These are phyloP conservation scores for Phrynosoma platyrhinos DNA, from an alignment of 2,113 vertebrate genomes.

Conservation along the genomic window DNA sequence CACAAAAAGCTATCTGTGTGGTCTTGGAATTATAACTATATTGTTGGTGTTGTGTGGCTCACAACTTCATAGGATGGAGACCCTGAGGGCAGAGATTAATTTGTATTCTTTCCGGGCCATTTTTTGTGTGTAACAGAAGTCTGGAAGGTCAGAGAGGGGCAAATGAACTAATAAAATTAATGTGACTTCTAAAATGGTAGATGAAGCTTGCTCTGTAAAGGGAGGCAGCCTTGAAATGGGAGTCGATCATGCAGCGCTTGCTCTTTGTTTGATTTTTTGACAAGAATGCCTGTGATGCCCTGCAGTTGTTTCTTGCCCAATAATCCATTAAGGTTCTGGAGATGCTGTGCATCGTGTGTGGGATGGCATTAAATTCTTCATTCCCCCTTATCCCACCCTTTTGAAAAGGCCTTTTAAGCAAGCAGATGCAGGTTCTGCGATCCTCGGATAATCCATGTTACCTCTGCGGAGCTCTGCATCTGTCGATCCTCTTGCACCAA, in stretches of 20 bases:
- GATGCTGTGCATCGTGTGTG: background rate
- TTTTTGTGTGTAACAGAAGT: background rate
- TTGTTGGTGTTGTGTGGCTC: background rate
- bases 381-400: background rate
- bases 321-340: conserved; percentile 12
- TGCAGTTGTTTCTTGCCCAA: background rate
- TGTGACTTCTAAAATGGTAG: background rate
- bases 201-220: background rate
- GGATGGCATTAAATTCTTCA: background rate
- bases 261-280: conserved; percentile 3
- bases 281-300: conserved; percentile 1
- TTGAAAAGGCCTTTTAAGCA: background rate
- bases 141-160: background rate
- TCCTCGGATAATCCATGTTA: conserved; percentile 1
- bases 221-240: background rate
- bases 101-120: background rate
- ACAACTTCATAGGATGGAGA: too few species aligned
- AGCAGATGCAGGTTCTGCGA: background rate
- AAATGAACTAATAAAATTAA: background rate
- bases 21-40: conserved; percentile 7
- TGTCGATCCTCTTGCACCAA: background rate
- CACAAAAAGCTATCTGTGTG: background rate
- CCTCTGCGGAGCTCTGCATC: background rate
- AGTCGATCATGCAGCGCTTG: conserved; percentile 11
- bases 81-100: background rate